Conservation (phyloP, 2,888 invertebrate species). For the Thumatha senex region DNA sequence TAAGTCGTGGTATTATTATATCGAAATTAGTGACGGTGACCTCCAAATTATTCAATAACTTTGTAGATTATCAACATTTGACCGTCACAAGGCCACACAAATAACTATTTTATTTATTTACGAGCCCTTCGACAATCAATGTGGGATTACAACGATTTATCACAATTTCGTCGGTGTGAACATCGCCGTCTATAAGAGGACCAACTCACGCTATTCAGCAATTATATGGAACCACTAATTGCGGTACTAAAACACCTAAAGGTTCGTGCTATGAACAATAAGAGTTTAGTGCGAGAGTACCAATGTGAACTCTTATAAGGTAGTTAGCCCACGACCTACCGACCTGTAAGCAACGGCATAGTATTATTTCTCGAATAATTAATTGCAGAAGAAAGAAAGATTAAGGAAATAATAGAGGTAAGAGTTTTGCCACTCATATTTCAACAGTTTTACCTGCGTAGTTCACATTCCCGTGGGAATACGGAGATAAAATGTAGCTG, state of each 20-base stretch:
- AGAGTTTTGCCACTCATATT: too few relatives aligned
- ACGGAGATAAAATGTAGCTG: too few relatives aligned
- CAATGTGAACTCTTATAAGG: neutral
- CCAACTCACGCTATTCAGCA: constrained; percentile 41
- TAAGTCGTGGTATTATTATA: too few relatives aligned
- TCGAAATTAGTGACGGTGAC: neutral
- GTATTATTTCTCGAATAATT: too few relatives aligned
- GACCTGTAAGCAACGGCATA: too few relatives aligned
- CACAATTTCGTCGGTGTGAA: constrained; percentile 28
- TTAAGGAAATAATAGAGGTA: too few relatives aligned
- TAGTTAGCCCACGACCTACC: neutral
- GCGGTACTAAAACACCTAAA: constrained; percentile 10
- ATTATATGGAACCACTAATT: constrained; percentile 41
- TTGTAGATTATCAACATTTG: neutral
- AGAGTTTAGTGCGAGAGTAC: constrained; percentile 16
- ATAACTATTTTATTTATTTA: constrained; percentile 19
- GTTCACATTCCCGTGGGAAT: too few relatives aligned
- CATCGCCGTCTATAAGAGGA: constrained; percentile 32
- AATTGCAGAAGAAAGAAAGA: too few relatives aligned
- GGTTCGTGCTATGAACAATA: constrained; percentile 21
- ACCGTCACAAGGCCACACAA: constrained; percentile 8
- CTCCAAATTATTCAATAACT: too few relatives aligned
- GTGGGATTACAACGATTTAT: constrained; percentile 25
- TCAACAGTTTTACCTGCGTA: too few relatives aligned
- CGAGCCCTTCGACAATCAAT: constrained; percentile 24